phyloP scores from a whole-genome alignment of 92 coral and sea anemone genomes.

The Galaxea fascicularis region DNA sequence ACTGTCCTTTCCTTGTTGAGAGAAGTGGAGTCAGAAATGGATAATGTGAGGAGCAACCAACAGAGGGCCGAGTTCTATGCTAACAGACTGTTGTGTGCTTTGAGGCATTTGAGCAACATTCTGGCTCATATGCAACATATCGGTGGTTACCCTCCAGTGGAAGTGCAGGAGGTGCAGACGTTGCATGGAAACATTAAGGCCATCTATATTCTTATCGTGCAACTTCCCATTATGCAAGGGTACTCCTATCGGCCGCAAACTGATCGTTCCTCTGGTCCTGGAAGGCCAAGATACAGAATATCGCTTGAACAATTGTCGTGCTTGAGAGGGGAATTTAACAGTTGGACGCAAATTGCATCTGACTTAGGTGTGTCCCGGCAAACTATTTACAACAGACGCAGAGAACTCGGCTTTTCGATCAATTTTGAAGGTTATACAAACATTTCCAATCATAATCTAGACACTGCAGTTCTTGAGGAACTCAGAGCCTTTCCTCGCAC shows the following conservation, averaged over 20 bases:
- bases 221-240: constrained; percentile 38
- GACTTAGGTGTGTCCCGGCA: constrained; percentile 50
- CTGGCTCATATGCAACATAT: constrained; percentile 10
- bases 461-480: constrained; percentile 25
- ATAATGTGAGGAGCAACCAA: constrained; percentile 15
- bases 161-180: too few species aligned
- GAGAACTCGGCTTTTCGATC: constrained; percentile 61
- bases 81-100: constrained; percentile 48
- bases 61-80: constrained; percentile 60
- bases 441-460: constrained; percentile 45
- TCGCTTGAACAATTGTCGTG: constrained; percentile 51
- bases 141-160: neutral
- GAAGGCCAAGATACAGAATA: constrained; percentile 53
- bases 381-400: neutral
- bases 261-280: constrained; percentile 33
- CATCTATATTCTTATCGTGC: neutral
- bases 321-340: too few species aligned
- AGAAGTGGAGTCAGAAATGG: constrained; percentile 17
- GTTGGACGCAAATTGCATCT: too few species aligned
- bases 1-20: constrained; percentile 8
- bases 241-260: constrained; percentile 46
- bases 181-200: constrained; percentile 23
- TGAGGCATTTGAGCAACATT: constrained; percentile 44
- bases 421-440: constrained; percentile 35
- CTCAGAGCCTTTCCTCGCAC: constrained; percentile 54